A percentile compares a stretch with the other conserved stretches of the same genome.
Evolutionary conservation across 2,113 vertebrate genomes (phyloP).

Genomic region (Zosterops hypoxanthus): DNA sequence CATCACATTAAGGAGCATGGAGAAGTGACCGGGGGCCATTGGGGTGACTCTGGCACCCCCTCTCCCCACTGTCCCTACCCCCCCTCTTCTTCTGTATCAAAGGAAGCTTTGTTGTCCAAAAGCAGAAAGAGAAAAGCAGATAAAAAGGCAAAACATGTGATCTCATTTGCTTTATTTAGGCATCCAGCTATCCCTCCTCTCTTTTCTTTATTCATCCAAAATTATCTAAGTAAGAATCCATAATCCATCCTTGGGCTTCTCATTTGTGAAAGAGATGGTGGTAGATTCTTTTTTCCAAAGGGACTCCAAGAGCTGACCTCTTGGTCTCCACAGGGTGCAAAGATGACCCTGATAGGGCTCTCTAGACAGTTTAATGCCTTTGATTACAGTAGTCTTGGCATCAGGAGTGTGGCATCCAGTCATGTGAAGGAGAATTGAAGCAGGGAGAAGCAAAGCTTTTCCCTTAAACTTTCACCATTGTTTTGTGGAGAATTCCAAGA

Average conservation of each 20-base stretch:
- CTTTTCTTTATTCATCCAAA: constrained; percentile 69
- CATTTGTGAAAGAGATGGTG: constrained; percentile 20
- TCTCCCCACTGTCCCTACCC: constrained; percentile 9
- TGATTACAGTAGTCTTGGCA: background rate
- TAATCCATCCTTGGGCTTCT: constrained; percentile 31
- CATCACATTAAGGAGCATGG: constrained; percentile 61
- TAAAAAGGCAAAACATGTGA: constrained; percentile 77
- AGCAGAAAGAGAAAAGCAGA: constrained; percentile 70
- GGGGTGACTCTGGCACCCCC: constrained; percentile 63
- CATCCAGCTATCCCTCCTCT: constrained; percentile 33
- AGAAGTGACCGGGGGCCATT: constrained; percentile 65
- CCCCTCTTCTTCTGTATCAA: constrained; percentile 60
- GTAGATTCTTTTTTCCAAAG: background rate
- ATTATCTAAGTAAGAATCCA: constrained; percentile 58
- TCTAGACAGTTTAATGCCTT: background rate
- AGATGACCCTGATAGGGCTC: background rate
- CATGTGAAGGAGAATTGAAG: background rate
- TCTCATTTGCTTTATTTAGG: constrained; percentile 76
- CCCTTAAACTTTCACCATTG: background rate
- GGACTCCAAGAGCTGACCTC: background rate
- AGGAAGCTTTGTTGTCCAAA: constrained; percentile 73
- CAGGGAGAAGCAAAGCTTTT: background rate
- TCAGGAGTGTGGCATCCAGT: background rate
- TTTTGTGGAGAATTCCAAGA: background rate
- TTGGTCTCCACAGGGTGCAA: background rate